These are phyloP conservation scores for Huso huso DNA, from an alignment of 2,797 vertebrate species.

Conservation along the genomic window DNA sequence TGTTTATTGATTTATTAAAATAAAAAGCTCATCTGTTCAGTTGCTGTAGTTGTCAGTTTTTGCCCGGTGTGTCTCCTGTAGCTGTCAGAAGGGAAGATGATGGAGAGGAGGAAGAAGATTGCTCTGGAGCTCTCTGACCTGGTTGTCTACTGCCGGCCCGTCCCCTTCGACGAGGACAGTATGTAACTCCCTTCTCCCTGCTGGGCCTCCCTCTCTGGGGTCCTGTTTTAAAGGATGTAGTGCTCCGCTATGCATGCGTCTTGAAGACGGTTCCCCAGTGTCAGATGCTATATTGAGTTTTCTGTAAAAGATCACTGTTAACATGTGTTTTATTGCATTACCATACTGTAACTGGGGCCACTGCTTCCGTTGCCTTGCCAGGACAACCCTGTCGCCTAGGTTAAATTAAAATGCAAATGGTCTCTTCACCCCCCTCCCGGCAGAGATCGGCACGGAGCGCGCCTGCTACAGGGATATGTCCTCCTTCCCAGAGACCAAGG, in stretches of 20 bases:
- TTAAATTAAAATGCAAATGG: background rate
- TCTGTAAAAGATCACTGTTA: background rate
- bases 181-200: slow-evolving; percentile 41
- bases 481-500: slow-evolving; percentile 96
- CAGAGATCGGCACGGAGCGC: slow-evolving; percentile 92
- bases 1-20: background rate
- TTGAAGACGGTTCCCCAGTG: background rate
- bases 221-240: no score
- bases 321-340: background rate
- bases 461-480: slow-evolving; percentile 98
- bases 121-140: slow-evolving; percentile 92
- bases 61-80: slow-evolving; percentile 24
- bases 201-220: background rate
- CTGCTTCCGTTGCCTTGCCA: background rate
- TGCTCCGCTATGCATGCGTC: background rate
- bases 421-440: background rate
- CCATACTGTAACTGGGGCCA: background rate
- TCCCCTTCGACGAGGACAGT: slow-evolving; percentile 98
- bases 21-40: background rate
- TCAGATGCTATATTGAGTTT: background rate
- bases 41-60: background rate
- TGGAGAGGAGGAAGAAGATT: slow-evolving; percentile 98
- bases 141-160: slow-evolving; percentile 93
- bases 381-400: background rate
- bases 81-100: slow-evolving; percentile 95